Base-by-base conservation (phyloP, 2,888 invertebrate species). In the Eucriotettix oculatus region DNA sequence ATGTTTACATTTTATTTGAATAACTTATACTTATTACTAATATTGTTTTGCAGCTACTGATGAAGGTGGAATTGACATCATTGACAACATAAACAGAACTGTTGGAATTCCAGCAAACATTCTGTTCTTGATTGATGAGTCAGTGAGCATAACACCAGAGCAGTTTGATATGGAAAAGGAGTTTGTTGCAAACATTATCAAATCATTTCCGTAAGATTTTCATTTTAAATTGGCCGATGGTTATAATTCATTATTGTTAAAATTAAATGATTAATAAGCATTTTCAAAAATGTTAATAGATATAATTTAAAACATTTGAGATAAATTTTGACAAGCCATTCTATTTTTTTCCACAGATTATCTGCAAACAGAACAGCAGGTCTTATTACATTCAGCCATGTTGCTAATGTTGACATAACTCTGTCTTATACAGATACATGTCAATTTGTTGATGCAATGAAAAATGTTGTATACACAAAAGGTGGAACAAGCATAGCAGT, bases 301-400 rank as follows among this genome's bases (percentile, higher is more conserved):
- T 29, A 7, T 29, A 7, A n/a, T 52, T 1, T n/a, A 52, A n/a
- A 10, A 12, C 16, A 14, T 55, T 16, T 16, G 9, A 55, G 10
- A 55, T 1, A 10, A 29, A 55, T 55, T 14, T 56, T 14, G 14
- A 17, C 11, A 16, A 12, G 16, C 52, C 12, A 1, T n/a, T n/a
- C n/a, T n/a, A n/a, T n/a, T n/a, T n/a, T n/a, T n/a, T n/a, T n/a
- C 56, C 52, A 12, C 16, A 61, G 60, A 16, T n/a, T 61, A 41
- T 61, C 60, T 14, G 42, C 16, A 16, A 55, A 58, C 29, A 59
- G 62, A 3, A 52, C 57, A 29, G 60, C 58, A 10, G 62, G 62
- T 52, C 56, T 60, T 5, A 62, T 62, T 43, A 62, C 62, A n/a
- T 62, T 62, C 57, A 58, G 56, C 42, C 55, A 56, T n/a, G 52